Percentiles rank a stretch among this genome's conserved stretches.
Conservation (phyloP, 1,140 invertebrate species). For the Euura lappo region DNA sequence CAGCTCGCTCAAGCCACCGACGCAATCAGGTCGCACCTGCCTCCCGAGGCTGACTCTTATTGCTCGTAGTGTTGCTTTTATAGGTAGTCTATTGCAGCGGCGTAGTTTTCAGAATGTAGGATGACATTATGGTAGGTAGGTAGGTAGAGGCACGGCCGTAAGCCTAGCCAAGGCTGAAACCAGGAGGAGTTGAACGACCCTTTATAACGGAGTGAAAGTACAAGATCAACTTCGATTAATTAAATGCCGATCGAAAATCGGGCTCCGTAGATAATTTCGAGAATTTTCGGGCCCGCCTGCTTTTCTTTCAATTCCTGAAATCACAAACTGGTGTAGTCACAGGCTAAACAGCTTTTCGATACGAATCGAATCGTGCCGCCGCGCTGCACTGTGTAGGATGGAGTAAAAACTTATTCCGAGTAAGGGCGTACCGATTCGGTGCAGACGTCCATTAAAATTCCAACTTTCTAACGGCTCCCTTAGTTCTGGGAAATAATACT, state of each 20-base stretch:
- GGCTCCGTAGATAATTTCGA: neutral
- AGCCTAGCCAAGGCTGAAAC: too few relatives aligned
- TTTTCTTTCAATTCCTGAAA: too few relatives aligned
- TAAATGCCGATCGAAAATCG: neutral
- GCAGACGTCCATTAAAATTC: too few relatives aligned
- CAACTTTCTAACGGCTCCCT: too few relatives aligned
- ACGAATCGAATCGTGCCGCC: neutral
- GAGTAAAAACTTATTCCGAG: too few relatives aligned
- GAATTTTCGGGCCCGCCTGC: neutral
- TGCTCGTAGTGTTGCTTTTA: neutral
- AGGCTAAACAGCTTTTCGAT: neutral
- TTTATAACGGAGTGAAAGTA: neutral
- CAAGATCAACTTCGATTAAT: neutral
- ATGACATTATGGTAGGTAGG: neutral
- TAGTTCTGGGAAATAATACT: too few relatives aligned
- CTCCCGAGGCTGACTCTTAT: slow-evolving; percentile 11
- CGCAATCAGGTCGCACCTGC: slow-evolving; percentile 40
- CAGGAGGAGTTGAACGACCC: neutral
- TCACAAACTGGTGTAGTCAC: neutral
- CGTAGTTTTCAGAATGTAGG: slow-evolving; percentile 12
- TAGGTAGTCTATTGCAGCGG: neutral
- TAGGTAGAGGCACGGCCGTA: neutral
- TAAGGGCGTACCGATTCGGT: too few relatives aligned
- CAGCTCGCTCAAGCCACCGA: neutral
- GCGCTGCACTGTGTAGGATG: too few relatives aligned